Evolutionary conservation across 2,888 invertebrate genomes (phyloP), one percentile per base, ranked within the genome.

Genomic region (Dicyrtoma fusca): DNA sequence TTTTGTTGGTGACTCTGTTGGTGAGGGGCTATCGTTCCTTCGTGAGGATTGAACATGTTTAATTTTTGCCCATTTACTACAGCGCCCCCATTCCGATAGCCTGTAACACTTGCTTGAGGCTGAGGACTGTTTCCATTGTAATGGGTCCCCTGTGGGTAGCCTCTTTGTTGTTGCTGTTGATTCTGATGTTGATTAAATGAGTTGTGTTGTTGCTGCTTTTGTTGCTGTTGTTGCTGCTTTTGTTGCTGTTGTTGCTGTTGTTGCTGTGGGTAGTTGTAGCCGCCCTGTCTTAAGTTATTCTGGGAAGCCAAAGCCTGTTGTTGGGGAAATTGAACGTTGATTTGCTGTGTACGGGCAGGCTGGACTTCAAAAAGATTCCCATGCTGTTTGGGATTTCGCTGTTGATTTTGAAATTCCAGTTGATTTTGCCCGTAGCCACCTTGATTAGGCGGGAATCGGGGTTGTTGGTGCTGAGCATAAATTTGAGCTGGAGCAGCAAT

Each of bases 1-100:
- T 53, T 61, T 10, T 72, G 61, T 34, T 72, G 72, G 44, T 71
- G 71, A 21, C 19, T 1, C 14, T 44, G 45, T 11, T 44, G 63
- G 14, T 63, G 26, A 45, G 23, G 19, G 47, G 13, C 49, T n/a
- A 2, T 2, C 1, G 42, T 42, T 10, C 66, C 66, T 17, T 68
- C 66, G 23, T 68, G 34, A 3, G 66, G 11, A 14, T 26, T 68
- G 57, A 68, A 68, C 66, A 68, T 68, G 14, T 55, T 34, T 19
- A 68, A 34, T 42, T 42, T 25, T 10, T 68, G 66, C 19, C 66
- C 55, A 17, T 55, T 6, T 1, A 55, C 23, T 3, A 21, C 55
- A 21, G 21, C 21, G 8, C 4, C 44, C 1, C 42, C 1, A 6
- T n/a, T 44, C n/a, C 6, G 17, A 19, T 61, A 44, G 0, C 19